Evolutionary conservation across 2,888 invertebrate species (phyloP).

Genomic region (Acanthopleura granulata): DNA sequence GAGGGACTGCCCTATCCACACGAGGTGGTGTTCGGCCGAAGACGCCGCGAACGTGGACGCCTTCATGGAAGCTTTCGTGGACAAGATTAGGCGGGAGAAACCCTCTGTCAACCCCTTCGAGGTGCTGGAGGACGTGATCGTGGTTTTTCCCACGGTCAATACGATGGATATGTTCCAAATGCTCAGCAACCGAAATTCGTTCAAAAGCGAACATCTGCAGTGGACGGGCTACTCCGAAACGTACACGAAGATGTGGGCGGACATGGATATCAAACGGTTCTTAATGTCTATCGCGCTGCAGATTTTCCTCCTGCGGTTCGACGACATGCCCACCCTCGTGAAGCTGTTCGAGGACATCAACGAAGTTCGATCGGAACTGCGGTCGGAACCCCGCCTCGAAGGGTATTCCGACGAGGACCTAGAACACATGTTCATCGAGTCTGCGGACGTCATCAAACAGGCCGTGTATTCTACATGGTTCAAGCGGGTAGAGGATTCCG

Average conservation of each 20-base stretch:
- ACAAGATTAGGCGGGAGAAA: neutral
- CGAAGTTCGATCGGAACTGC: neutral
- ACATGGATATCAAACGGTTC: neutral
- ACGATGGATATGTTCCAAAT: neutral
- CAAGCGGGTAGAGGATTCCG: neutral
- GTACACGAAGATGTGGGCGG: neutral
- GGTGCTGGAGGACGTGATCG: neutral
- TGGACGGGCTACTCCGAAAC: slow-evolving; percentile 1
- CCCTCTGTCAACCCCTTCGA: neutral
- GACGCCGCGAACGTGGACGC: neutral
- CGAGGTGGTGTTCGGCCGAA: neutral
- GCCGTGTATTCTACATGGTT: neutral
- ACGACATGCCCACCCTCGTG: neutral
- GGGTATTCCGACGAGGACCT: neutral
- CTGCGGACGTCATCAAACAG: neutral
- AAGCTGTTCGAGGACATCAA: neutral
- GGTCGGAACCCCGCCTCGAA: neutral
- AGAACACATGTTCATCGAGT: neutral
- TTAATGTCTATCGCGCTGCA: neutral
- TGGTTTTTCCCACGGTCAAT: neutral
- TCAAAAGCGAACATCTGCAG: neutral
- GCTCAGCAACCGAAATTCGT: neutral
- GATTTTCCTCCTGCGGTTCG: neutral
- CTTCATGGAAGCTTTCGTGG: neutral
- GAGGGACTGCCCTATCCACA: neutral